phyloP scores from a whole-genome alignment of 2,113 vertebrate genomes.

The Australoheros scitulus region DNA sequence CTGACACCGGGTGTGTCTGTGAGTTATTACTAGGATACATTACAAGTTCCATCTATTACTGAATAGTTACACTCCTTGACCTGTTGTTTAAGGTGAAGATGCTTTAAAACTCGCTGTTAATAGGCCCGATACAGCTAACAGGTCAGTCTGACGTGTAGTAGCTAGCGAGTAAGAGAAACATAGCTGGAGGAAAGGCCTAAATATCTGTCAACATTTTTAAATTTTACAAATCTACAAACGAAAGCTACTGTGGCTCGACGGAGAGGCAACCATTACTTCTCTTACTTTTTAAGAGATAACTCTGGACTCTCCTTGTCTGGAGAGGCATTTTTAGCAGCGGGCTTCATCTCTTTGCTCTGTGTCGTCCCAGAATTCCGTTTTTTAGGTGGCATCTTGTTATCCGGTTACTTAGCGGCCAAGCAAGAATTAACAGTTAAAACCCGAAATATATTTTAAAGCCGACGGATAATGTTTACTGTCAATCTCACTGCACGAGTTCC shows the following conservation, averaged over 20 bases:
- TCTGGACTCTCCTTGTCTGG: conserved; percentile 66
- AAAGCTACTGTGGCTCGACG: neutral
- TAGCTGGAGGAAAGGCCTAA: neutral
- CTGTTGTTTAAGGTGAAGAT: fast-evolving
- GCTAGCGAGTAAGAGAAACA: conserved; percentile 1
- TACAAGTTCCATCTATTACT: neutral
- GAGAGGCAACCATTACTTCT: neutral
- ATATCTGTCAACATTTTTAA: neutral
- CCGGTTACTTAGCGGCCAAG: neutral
- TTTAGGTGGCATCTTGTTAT: conserved; percentile 76
- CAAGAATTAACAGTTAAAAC: neutral
- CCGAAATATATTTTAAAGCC: neutral
- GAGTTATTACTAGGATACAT: neutral
- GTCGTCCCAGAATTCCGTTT: conserved; percentile 68
- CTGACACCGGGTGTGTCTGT: neutral
- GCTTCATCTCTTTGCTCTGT: conserved; percentile 70
- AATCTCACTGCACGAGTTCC: conserved; percentile 50
- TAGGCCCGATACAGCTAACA: conserved; percentile 11
- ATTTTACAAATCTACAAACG: neutral
- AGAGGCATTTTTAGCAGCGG: conserved; percentile 48
- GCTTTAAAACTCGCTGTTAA: neutral
- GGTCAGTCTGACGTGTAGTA: neutral
- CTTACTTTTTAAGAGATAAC: conserved; percentile 76
- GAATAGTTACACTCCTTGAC: neutral
- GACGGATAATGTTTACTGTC: conserved; percentile 17